Evolutionary conservation across 2,797 vertebrate species (phyloP), one percentile per base, ranked within the genome.

Genomic region (Channallabes apus): DNA sequence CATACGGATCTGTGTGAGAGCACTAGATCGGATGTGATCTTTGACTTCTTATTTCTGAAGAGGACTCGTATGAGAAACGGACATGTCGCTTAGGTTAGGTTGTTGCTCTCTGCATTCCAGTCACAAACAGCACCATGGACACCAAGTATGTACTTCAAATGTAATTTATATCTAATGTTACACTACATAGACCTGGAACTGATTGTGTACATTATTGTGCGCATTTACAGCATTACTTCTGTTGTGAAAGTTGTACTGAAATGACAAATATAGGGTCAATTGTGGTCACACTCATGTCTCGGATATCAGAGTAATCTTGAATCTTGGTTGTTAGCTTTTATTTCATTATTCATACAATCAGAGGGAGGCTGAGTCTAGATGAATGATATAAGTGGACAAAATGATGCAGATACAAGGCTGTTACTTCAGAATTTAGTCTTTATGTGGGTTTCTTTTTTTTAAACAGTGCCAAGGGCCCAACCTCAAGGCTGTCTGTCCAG

Each of bases 191-290:
- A 69, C 54, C 83, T 83, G 83, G 82, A 84, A 78, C 80, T 85
- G 65, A 79, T 82, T 82, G 82, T 87, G 86, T 87, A 84, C 82
- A 61, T 75, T 80, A 81, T 77, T 82, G 78, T 88, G 85, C 46
- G 67, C 80, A 84, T 82, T 35, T 79, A 84, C 76, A 75, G 67
- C 82, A 54, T 54, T 84, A 76, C 46, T 81, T 85, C 82, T 41
- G 80, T 82, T 51, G 80, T 84, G 71, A 84, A 85, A 76, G 82
- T 71, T 86, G 38, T 59, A 84, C 72, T 77, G 68, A 83, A 80
- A 84, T 71, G 59, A 80, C 65, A 67, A 75, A 51, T 38, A n/a
- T 41, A 54, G 51, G 84, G 29, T 62, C 61, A 73, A 20, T 84
- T 68, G n/a, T 71, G 46, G 78, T 84, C 75, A 29, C 80, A n/a